Evolutionary conservation across 1,140 invertebrate species (phyloP).

Genomic region (Pseudobourletiella spinata): DNA sequence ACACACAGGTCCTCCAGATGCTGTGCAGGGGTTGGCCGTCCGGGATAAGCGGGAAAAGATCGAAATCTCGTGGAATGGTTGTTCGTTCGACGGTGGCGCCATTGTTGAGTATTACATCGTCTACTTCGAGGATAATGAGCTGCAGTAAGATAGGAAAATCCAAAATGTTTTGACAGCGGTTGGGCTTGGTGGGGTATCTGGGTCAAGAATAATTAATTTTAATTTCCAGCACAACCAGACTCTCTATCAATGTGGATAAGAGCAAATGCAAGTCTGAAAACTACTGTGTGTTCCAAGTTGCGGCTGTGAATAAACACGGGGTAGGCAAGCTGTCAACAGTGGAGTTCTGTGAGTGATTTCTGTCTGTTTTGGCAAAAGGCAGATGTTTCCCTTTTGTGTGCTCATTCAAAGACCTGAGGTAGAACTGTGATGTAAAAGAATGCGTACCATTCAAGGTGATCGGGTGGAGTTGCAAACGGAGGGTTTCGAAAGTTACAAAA

Average conservation of each 20-base stretch:
- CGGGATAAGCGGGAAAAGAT: constrained; percentile 42
- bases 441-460: too few species aligned
- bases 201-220: neutral
- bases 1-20: neutral
- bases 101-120: constrained; percentile 62
- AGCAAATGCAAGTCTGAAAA: neutral
- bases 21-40: constrained; percentile 47
- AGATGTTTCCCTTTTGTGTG: too few species aligned
- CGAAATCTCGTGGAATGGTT: constrained; percentile 67
- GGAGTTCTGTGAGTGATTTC: neutral
- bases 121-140: neutral
- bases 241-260: neutral
- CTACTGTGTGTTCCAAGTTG: neutral
- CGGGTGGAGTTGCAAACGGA: constrained; percentile 15
- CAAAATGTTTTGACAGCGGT: too few species aligned
- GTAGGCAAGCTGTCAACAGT: constrained; percentile 3
- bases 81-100: constrained; percentile 74
- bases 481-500: constrained; percentile 48
- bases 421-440: too few species aligned
- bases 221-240: neutral
- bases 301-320: constrained; percentile 38
- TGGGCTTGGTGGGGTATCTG: too few species aligned
- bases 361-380: too few species aligned
- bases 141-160: neutral
- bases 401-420: too few species aligned